Base-by-base conservation (phyloP, 2,797 vertebrate species). In the Moxostoma hubbsi region DNA sequence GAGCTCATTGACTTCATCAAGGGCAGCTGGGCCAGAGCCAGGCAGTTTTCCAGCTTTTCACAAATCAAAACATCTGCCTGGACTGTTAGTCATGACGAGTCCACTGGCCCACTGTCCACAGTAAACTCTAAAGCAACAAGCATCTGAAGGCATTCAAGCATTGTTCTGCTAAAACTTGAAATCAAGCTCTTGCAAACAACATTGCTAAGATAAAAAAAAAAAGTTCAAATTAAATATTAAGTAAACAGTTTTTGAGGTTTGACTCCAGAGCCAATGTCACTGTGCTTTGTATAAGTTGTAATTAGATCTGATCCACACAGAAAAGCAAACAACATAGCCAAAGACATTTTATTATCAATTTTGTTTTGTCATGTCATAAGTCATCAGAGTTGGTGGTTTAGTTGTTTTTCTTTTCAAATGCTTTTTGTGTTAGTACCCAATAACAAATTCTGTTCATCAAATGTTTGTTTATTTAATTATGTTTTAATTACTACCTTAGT, bases 1-100 rank as follows among this genome's bases (percentile, higher is more conserved):
- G 90, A 78, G 74, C 85, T 85, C 90, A 90, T 88, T 91, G 84
- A 87, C 86, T 82, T 90, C 90, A 94, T 90, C 86, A 85, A 87
- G 75, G 90, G 70, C 88, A 89, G 82, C 89, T 70, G 59, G 59
- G 61, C 64, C 11, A 47, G 16, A 47, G 65, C 49, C 75, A 76
- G 50, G 49, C 15, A 65, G 18, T 46, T 83, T 59, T 59, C 43
- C 58, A 43, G 43, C 6, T 51, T 61, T 69, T 75, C 49, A 65
- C 11, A 13, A 78, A 68, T 82, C 59, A 65, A 80, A 73, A 80
- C 81, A 77, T 77, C 73, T 82, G 70, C 53, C 9, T 9, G 15
- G 55, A 63, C 36, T 13, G 6, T 72, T 4, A 11, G n/a, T 63
- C 62, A 61, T 43, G 36, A 36, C 36, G 3, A 36, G 11, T 16